Base-by-base conservation (phyloP, 2,113 vertebrate species). In the Cariama cristata region DNA sequence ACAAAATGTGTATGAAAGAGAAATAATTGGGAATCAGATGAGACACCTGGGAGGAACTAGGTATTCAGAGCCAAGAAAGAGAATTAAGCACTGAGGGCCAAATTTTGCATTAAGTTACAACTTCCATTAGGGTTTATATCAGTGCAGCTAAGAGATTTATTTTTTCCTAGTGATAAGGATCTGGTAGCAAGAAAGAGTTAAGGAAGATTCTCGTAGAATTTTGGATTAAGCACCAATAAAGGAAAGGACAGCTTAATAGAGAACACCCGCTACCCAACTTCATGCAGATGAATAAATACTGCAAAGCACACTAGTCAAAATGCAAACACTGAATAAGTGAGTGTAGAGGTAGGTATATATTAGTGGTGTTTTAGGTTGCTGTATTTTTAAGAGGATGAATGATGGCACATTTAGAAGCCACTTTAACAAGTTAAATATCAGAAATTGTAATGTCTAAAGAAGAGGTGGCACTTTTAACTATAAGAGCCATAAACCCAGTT, bases 11-110 rank as follows among this genome's bases (percentile, higher is more conserved):
- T 94, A 55, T 77, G 58, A 74, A 82, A 66, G 53, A 89, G 75
- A 96, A 81, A 92, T 95, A 84, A 88, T 84, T 88, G 49, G 42
- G 73, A 81, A 81, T 96, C 50, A 62, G 63, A 63, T 84, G 92
- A 82, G 35, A 94, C 14, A 90, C 50, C 12, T 88, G 45, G 42
- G 64, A 95, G 15, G 14, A 73, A 49, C 20, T 21, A 77, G 9
- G 33, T 67, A 82, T 83, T 85, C 56, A 71, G 66, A 67, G 49
- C 62, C 81, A 88, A 89, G 67, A 91, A 76, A 75, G 14, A 60
- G 8, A 96, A 88, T 79, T 49, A 88, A 88, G 11, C 27, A 77
- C 32, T 15, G 32, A 93, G 23, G 24, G 35, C 15, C 50, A 90
- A 91, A 91, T 91, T 89, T 74, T 83, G 5, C 47, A 56, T 59